Conservation (phyloP, 2,888 invertebrate genomes). For the Aradus depressus region DNA sequence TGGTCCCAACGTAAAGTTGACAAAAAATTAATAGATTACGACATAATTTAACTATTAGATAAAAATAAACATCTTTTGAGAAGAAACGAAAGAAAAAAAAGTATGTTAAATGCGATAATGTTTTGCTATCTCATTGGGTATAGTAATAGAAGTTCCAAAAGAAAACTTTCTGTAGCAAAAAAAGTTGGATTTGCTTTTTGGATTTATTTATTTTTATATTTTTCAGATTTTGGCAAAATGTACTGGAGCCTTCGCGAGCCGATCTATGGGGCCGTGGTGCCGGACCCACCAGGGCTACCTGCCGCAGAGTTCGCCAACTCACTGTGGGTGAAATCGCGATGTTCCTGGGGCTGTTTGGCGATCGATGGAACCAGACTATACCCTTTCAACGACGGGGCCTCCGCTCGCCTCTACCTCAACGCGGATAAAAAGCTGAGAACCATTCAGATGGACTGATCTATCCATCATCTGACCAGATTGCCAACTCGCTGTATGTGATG, state of each 20-base stretch:
- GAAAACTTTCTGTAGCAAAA: too few relatives aligned
- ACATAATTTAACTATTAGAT: too few relatives aligned
- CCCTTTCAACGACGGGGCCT: slow-evolving; percentile 87
- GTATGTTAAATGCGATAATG: too few relatives aligned
- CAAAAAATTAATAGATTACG: too few relatives aligned
- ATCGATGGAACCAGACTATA: slow-evolving; percentile 92
- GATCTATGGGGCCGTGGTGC: slow-evolving; percentile 77
- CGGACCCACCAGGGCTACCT: slow-evolving; percentile 60
- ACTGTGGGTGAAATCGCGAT: slow-evolving; percentile 73
- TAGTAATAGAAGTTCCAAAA: too few relatives aligned
- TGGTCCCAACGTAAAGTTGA: too few relatives aligned
- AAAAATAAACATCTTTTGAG: too few relatives aligned
- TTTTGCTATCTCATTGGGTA: too few relatives aligned
- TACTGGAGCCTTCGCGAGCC: slow-evolving; percentile 90
- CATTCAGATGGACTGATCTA: slow-evolving; percentile 39
- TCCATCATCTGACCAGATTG: too few relatives aligned
- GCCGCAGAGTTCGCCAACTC: slow-evolving; percentile 64
- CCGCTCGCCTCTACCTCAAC: slow-evolving; percentile 68
- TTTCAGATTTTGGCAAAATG: slow-evolving; percentile 59
- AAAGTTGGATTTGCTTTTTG: too few relatives aligned
- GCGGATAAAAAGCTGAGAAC: slow-evolving; percentile 83
- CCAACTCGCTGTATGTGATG: too few relatives aligned
- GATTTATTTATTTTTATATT: slow-evolving; percentile 27
- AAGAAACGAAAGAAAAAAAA: too few relatives aligned
- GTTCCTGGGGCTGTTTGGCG: slow-evolving; percentile 83